Base-by-base conservation (phyloP, 2,888 invertebrate genomes). In the Unio pictorum region DNA sequence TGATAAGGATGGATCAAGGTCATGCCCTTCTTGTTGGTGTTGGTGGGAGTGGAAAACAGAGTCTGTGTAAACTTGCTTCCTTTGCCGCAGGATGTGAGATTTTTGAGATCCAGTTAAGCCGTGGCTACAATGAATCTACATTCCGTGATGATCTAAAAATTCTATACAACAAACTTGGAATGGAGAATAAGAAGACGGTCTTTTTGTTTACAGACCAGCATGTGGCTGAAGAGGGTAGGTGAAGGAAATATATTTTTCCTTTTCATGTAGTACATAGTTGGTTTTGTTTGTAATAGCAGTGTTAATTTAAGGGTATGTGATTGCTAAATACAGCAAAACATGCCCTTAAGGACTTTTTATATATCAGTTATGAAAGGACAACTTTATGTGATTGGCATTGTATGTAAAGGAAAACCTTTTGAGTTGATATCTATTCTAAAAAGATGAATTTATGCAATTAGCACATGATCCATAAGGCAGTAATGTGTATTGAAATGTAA, bases 91-190 rank as follows among this genome's bases (percentile, higher is more conserved):
- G 93, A 66, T 96, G 94, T 83, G 94, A 94, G 64, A 23, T 63
- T 70, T 96, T 96, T 87, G 94, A 95, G 89, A 96, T 97, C 69
- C 93, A 93, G 0, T 92, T 96, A 1, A 94, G 94, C n/a, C 93
- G 96, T 45, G 96, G 96, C 64, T 97, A 97, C 91, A 95, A 93
- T 83, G 96, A 96, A 88, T 91, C 91, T 45, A 91, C 93, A 1
- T 96, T 97, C 88, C 94, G 95, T 71, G 96, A 97, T 63, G 97
- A 97, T 85, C 92, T 97, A 84, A 97, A 96, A 87, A 91, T 92
- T 15, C 90, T 97, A 20, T 96, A 94, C 89, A 93, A 92, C 74
- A 92, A 93, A 80, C 93, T 96, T 6, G 96, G 96, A 0, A 93
- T 95, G 3, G 95, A 95, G 4, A 93, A 94, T 65, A 95, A 95